Conservation (phyloP, 2,888 invertebrate genomes). For the Thymelicus acteon region DNA sequence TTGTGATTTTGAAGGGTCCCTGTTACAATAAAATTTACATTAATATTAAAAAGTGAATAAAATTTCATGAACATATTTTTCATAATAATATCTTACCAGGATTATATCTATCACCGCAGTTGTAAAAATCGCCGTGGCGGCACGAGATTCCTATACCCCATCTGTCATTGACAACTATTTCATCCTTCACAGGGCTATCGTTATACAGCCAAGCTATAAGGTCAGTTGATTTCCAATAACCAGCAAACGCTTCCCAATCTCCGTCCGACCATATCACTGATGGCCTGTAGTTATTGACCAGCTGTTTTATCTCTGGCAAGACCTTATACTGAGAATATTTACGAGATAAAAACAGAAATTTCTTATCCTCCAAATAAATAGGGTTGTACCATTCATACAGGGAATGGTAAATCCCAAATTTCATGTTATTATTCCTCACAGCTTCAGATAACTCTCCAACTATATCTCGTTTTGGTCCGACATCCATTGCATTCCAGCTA, state of each 20-base stretch:
- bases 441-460: conserved; percentile 90
- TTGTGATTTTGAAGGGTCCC: conserved; percentile 87
- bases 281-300: conserved; percentile 88
- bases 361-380: conserved; percentile 89
- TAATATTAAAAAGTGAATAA: too few species aligned
- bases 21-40: conserved; percentile 44
- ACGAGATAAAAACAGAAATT: conserved; percentile 85
- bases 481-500: conserved; percentile 93
- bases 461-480: conserved; percentile 91
- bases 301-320: conserved; percentile 92
- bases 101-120: conserved; percentile 90
- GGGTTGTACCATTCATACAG: conserved; percentile 96
- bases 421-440: conserved; percentile 86
- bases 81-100: conserved; percentile 57
- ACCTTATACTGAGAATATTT: conserved; percentile 89
- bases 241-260: conserved; percentile 94
- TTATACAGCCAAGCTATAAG: conserved; percentile 97
- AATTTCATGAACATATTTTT: too few species aligned
- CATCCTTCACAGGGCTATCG: conserved; percentile 94
- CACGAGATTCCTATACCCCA: conserved; percentile 94
- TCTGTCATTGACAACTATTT: conserved; percentile 96
- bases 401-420: conserved; percentile 94
- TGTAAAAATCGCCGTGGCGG: conserved; percentile 95
- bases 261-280: conserved; percentile 97
- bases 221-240: conserved; percentile 93